Base-by-base conservation (phyloP, 2,888 invertebrate species). In the Tridacna gigas region DNA sequence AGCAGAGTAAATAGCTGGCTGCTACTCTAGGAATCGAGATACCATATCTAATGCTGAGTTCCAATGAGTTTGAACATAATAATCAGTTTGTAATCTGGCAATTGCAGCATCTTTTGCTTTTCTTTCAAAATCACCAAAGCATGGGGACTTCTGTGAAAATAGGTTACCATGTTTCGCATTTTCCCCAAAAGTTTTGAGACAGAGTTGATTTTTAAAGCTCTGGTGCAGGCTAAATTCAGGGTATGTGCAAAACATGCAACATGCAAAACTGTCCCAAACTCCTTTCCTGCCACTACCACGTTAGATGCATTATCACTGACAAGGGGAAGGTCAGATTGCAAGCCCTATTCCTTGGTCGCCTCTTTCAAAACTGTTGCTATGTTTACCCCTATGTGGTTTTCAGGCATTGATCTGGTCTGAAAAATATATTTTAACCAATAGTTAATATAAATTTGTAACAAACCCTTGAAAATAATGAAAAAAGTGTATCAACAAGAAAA, bases 221-320 rank as follows among this genome's bases (percentile, higher is more conserved):
- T 71, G 15, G 22, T 13, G n/a, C 45, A 66, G 15, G 74, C 86
- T 9, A 83, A 73, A 28, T 86, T 82, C 11, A 86, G 74, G 15
- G 81, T 86, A 61, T 86, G 86, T 2, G 80, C n/a, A n/a, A n/a
- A n/a, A n/a, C n/a, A n/a, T n/a, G n/a, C n/a, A n/a, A 80, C 63
- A 63, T 73, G 80, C 15, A 60, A 18, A 3, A 26, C 66, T 47
- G 56, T 48, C 60, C 60, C 80, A 56, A 60, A 26, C 45, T 75
- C 77, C 47, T 26, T 74, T 11, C 65, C 80, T n/a, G 82, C 82
- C 20, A 73, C 71, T 20, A 48, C 37, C 82, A 80, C 80, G 56
- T 86, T 82, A 18, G 76, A 71, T 20, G 82, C 82, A 71, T 86
- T 82, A 28, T 83, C 86, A 20, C 51, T 75, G 5, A 78, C 76